Evolutionary conservation across 2,113 vertebrate genomes (phyloP).

Genomic region (Menura novaehollandiae): DNA sequence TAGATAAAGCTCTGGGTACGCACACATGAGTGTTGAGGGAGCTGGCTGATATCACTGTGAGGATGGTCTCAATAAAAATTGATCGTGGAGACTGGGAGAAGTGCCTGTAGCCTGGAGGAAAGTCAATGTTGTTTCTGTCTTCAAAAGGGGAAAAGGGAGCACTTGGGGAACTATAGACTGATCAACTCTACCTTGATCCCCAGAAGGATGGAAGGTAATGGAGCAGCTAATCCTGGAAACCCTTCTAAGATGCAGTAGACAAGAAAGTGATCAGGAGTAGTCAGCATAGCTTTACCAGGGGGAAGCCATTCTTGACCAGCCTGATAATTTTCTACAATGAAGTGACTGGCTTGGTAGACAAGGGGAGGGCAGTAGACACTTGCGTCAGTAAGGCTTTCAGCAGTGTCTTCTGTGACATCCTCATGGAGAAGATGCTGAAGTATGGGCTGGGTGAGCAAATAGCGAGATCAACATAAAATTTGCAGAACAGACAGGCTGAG

Average conservation of each 20-base stretch:
- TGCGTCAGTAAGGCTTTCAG: not conserved
- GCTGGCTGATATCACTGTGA: not conserved
- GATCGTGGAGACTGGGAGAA: not conserved
- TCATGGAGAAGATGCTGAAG: not conserved
- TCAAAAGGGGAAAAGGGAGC: not conserved
- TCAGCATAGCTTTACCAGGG: not conserved
- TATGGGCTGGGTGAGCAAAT: not conserved
- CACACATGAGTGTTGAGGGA: not conserved
- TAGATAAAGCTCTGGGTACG: not conserved
- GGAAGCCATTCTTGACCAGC: not conserved
- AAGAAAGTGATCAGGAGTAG: not conserved
- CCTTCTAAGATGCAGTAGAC: not conserved
- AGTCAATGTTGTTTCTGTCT: not conserved
- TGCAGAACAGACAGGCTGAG: not conserved
- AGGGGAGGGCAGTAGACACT: not conserved
- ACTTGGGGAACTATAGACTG: not conserved
- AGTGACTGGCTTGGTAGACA: not conserved
- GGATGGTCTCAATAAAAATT: not conserved
- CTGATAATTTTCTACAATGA: not conserved
- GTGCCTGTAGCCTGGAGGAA: not conserved
- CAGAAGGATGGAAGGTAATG: not conserved
- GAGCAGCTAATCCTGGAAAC: not conserved
- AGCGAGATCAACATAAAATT: not conserved
- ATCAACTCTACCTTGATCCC: not conserved
- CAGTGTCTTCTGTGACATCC: not conserved